These are phyloP conservation scores for Drosophila murphyi DNA, from an alignment of 1,140 invertebrate genomes.

Conservation along the genomic window DNA sequence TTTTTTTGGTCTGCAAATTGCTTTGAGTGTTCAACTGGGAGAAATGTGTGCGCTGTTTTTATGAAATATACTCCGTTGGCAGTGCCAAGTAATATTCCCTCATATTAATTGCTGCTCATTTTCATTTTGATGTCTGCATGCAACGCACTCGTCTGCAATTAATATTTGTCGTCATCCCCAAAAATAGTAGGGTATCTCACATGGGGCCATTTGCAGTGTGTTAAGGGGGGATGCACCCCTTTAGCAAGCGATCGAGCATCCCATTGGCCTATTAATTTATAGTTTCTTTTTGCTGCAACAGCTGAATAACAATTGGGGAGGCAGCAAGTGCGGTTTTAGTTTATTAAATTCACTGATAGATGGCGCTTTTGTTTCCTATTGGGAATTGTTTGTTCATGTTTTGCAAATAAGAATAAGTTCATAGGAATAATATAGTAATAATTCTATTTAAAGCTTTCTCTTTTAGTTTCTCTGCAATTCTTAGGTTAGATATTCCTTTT, in stretches of 20 bases:
- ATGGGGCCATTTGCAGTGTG: neutral
- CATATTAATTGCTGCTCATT: conserved; percentile 80
- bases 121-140: conserved; percentile 48
- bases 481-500: no score
- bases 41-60: neutral
- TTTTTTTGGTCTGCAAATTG: conserved; percentile 52
- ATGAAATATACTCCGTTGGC: neutral
- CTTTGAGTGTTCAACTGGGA: conserved; percentile 52
- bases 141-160: conserved; percentile 73
- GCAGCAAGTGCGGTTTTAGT: conserved; percentile 20
- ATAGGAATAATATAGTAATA: no score
- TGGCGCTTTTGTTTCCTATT: conserved; percentile 19
- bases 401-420: no score
- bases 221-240: neutral
- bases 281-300: conserved; percentile 48
- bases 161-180: conserved; percentile 68
- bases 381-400: neutral
- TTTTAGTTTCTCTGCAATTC: no score
- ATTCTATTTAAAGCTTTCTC: no score
- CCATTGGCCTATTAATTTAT: conserved; percentile 48
- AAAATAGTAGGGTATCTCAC: conserved; percentile 29
- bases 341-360: neutral
- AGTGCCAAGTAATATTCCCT: conserved; percentile 40
- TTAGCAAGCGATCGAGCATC: neutral
- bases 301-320: conserved; percentile 30